Percentiles rank a stretch among this genome's conserved stretches.
Conservation (phyloP, 1,140 invertebrate species). For the Drosophila micromelanica region DNA sequence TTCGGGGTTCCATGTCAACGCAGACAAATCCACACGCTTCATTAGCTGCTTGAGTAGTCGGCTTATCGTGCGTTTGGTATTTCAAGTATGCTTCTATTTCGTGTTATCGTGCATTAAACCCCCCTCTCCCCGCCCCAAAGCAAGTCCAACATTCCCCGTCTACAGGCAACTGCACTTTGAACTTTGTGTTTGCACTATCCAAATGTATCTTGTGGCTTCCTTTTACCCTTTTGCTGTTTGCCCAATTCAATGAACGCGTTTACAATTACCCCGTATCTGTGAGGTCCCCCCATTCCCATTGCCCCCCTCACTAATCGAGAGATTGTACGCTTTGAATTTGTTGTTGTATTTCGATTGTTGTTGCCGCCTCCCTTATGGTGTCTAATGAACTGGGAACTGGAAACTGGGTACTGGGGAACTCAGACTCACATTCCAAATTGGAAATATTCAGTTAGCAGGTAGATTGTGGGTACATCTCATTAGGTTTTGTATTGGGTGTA, state of each 20-base stretch:
- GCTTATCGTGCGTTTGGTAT: conserved; percentile 32
- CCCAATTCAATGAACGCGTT: conserved; percentile 26
- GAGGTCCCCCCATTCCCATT: background rate
- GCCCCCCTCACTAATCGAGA: background rate
- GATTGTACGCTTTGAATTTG: conserved; percentile 3
- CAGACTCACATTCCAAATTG: background rate
- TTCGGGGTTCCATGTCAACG: conserved; percentile 40
- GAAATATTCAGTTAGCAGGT: conserved; percentile 37
- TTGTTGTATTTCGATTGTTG: conserved; percentile 45
- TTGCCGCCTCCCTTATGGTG: conserved; percentile 70
- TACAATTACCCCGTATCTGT: conserved; percentile 24
- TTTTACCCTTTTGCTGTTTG: conserved; percentile 59
- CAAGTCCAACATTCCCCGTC: conserved; percentile 51
- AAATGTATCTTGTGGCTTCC: conserved; percentile 45
- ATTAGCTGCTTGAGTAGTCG: conserved; percentile 27
- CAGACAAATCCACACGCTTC: conserved; percentile 22
- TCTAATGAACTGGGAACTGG: conserved; percentile 64
- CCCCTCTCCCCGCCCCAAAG: conserved; percentile 15
- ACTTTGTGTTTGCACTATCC: conserved; percentile 39
- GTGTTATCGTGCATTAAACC: conserved; percentile 72
- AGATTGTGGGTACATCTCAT: conserved; percentile 39
- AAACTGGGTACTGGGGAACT: conserved; percentile 35
- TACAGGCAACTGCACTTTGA: conserved; percentile 55
- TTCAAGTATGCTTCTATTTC: conserved; percentile 34
- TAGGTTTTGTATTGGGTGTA: conserved; percentile 23